phyloP scores from a whole-genome alignment of 2,797 vertebrate species.

The Chaetophractus vellerosus region DNA sequence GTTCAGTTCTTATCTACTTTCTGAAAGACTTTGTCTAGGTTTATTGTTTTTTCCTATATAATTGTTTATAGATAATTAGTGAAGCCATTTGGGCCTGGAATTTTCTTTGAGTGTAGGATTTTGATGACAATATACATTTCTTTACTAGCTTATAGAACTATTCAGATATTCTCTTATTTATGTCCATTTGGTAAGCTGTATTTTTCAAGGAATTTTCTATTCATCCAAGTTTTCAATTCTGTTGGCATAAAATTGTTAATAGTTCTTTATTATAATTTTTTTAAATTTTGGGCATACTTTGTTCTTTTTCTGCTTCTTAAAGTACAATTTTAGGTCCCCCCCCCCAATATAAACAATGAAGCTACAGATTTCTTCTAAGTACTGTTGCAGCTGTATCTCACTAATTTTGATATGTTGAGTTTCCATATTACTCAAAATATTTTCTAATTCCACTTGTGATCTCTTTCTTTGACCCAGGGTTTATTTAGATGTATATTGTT shows the following conservation, averaged over 20 bases:
- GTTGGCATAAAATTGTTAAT: neutral
- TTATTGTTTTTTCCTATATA: neutral
- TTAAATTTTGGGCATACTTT: neutral
- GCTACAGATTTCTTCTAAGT: neutral
- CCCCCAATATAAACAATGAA: neutral
- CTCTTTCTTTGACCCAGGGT: neutral
- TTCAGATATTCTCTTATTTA: neutral
- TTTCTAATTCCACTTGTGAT: neutral
- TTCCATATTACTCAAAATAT: neutral
- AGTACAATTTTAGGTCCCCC: neutral
- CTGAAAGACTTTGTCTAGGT: neutral
- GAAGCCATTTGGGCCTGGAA: neutral
- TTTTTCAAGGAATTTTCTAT: neutral
- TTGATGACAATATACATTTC: neutral
- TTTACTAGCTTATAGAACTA: neutral
- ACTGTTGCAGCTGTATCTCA: neutral
- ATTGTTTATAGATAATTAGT: neutral
- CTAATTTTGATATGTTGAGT: neutral
- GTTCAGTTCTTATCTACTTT: neutral
- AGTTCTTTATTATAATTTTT: neutral
- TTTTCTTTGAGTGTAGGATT: neutral
- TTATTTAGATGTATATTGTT: neutral
- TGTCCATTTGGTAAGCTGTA: neutral
- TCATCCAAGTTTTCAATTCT: neutral
- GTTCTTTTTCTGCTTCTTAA: neutral